Evolutionary conservation across 1,140 invertebrate genomes (phyloP).

Genomic region (Cotesia typhae): DNA sequence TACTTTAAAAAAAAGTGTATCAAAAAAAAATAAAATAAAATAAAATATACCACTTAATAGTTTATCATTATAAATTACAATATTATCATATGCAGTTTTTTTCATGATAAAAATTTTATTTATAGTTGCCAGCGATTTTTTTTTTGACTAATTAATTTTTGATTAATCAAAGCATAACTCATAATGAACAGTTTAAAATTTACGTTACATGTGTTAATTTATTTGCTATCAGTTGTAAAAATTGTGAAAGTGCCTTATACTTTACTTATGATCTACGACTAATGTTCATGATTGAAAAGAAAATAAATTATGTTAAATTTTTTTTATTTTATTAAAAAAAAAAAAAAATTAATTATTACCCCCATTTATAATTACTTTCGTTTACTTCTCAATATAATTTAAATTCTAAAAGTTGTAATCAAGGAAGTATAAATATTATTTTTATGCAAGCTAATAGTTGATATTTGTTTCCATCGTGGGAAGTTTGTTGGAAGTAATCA

Average conservation of each 20-base stretch:
- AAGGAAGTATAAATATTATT: no score
- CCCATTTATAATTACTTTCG: no score
- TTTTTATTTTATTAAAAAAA: no score
- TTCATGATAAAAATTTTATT: no score
- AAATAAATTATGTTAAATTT: not conserved
- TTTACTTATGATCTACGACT: constrained; percentile 24
- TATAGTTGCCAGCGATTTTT: not conserved
- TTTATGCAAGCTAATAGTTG: no score
- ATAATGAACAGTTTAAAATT: constrained; percentile 44
- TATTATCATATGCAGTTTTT: not conserved
- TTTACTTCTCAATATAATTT: no score
- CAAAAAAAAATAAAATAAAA: no score
- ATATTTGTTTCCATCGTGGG: no score
- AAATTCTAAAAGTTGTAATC: not conserved
- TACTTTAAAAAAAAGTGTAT: no score
- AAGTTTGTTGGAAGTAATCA: constrained; percentile 30
- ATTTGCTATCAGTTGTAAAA: constrained; percentile 51
- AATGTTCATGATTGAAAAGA: constrained; percentile 23
- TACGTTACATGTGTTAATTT: constrained; percentile 53
- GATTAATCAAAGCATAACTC: constrained; percentile 45
- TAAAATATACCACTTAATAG: not conserved
- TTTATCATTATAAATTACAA: not conserved
- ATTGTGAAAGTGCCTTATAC: constrained; percentile 60
- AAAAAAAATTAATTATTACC: no score
- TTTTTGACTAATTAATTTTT: not conserved